Percentiles rank a stretch among this genome's conserved stretches.
Evolutionary conservation across 2,888 invertebrate species (phyloP).

Genomic region (Troides helena): DNA sequence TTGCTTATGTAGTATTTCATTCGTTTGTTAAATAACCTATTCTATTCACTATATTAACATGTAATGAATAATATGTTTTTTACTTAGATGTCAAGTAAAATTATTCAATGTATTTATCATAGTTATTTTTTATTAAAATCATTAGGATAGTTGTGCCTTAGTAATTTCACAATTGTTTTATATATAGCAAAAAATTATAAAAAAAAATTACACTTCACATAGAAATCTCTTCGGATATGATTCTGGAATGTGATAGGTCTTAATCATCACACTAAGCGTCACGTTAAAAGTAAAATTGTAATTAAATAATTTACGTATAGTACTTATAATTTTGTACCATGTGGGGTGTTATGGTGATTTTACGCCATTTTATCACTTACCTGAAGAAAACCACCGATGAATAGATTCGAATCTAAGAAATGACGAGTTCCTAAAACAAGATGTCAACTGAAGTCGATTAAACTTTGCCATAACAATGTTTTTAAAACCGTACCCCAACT

Average conservation of each 20-base stretch:
- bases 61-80: background rate
- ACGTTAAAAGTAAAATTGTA: too few species aligned
- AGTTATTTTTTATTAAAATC: background rate
- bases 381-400: too few species aligned
- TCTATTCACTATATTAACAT: background rate
- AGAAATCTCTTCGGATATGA: background rate
- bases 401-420: too few species aligned
- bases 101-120: background rate
- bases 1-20: slow-evolving; percentile 17
- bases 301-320: too few species aligned
- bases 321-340: too few species aligned
- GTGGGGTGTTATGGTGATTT: too few species aligned
- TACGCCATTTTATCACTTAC: too few species aligned
- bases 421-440: background rate
- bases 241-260: too few species aligned
- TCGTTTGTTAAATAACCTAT: background rate
- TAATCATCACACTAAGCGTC: too few species aligned
- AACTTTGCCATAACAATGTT: background rate
- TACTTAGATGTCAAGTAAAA: background rate
- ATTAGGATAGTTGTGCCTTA: background rate
- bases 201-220: too few species aligned
- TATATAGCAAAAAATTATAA: background rate
- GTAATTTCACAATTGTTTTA: background rate
- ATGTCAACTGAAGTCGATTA: background rate
- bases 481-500: background rate